phyloP scores from a whole-genome alignment of 2,888 invertebrate species.

The Lapara coniferarum region DNA sequence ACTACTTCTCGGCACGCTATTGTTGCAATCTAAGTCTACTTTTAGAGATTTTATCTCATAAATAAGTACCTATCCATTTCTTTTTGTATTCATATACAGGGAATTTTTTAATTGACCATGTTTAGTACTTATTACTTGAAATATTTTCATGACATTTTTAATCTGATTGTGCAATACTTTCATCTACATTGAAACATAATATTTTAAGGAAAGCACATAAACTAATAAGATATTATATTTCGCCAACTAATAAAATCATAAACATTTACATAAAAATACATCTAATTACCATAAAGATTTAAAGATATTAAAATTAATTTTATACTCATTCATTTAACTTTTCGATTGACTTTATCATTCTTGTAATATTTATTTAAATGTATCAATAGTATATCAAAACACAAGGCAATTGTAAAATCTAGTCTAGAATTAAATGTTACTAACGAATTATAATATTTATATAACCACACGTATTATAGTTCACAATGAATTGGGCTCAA shows the following conservation, averaged over 20 bases:
- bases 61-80: not conserved
- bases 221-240: conserved; percentile 3
- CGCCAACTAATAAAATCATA: not conserved
- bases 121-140: not conserved
- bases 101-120: not conserved
- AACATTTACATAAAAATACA: too few species aligned
- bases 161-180: conserved; percentile 13
- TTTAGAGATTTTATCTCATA: not conserved
- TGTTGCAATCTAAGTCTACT: not conserved
- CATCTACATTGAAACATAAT: not conserved
- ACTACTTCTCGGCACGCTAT: conserved; percentile 10
- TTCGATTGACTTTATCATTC: too few species aligned
- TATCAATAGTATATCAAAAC: not conserved
- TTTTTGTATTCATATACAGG: not conserved
- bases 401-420: conserved; percentile 5
- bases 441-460: conserved; percentile 1
- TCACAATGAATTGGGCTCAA: conserved; percentile 19
- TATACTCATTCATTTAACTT: too few species aligned
- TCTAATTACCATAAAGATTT: not conserved
- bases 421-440: conserved; percentile 13
- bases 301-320: too few species aligned
- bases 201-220: not conserved
- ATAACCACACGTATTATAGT: not conserved
- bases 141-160: too few species aligned
- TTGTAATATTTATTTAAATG: not conserved